phyloP scores from a whole-genome alignment of 2,888 invertebrate genomes.

The Chrysolina haemoptera region DNA sequence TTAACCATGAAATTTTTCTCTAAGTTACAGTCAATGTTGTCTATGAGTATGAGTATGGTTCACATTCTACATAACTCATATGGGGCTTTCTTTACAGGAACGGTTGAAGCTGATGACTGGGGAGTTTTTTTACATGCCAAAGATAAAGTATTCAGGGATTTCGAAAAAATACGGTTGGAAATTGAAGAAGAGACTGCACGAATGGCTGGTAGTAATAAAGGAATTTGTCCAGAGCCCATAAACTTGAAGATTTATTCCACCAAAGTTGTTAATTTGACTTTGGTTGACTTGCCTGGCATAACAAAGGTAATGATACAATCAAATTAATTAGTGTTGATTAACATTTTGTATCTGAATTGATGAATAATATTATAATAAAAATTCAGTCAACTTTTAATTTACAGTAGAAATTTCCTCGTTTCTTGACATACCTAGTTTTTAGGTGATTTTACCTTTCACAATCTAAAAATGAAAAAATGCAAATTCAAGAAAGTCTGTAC shows the following conservation, averaged over 20 bases:
- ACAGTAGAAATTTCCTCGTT: too few species aligned
- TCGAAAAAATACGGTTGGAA: constrained; percentile 91
- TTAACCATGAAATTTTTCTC: too few species aligned
- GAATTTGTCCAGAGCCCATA: constrained; percentile 95
- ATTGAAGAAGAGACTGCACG: constrained; percentile 96
- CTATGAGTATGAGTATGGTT: too few species aligned
- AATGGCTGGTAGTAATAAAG: constrained; percentile 96
- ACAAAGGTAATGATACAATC: constrained; percentile 80
- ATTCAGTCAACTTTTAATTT: too few species aligned
- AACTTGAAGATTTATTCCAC: constrained; percentile 96
- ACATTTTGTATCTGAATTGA: too few species aligned
- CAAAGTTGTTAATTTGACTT: constrained; percentile 94
- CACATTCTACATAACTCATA: too few species aligned
- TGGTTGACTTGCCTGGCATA: constrained; percentile 98
- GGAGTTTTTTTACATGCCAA: constrained; percentile 95
- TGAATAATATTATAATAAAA: too few species aligned
- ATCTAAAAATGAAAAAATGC: too few species aligned
- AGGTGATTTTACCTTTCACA: too few species aligned
- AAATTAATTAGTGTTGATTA: background rate
- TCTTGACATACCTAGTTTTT: too few species aligned
- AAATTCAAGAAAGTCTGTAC: too few species aligned
- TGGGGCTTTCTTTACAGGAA: constrained; percentile 72
- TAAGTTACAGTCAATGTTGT: too few species aligned
- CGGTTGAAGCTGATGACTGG: constrained; percentile 92
- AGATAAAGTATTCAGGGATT: constrained; percentile 89